These are phyloP conservation scores for Piscicola geometra DNA, from an alignment of 2,888 invertebrate genomes.

Conservation along the genomic window DNA sequence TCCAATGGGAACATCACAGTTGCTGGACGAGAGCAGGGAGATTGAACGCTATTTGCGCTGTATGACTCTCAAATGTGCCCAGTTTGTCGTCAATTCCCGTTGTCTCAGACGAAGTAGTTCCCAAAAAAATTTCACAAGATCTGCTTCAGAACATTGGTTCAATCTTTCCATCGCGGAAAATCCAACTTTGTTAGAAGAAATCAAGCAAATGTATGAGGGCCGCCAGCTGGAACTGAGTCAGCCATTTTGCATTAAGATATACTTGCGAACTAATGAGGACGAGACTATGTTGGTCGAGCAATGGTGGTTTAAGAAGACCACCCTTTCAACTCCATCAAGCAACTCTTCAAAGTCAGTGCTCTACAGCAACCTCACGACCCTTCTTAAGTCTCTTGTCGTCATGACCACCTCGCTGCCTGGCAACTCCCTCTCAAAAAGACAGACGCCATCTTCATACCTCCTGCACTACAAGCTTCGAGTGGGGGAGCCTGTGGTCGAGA, in stretches of 20 bases:
- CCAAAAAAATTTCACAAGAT: constrained; percentile 12
- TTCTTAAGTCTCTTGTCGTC: constrained; percentile 29
- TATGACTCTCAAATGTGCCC: constrained; percentile 16
- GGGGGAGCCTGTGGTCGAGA: constrained; percentile 12
- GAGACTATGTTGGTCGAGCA: constrained; percentile 30
- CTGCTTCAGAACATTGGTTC: constrained; percentile 30
- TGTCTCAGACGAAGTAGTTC: background rate
- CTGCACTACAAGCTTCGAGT: constrained; percentile 15
- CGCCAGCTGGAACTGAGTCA: constrained; percentile 15
- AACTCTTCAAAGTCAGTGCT: constrained; percentile 24
- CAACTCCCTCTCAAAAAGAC: constrained; percentile 17
- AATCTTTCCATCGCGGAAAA: constrained; percentile 25
- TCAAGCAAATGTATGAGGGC: constrained; percentile 15
- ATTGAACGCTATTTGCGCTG: constrained; percentile 1
- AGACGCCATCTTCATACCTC: constrained; percentile 3
- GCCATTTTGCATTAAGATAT: constrained; percentile 32
- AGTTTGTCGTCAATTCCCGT: constrained; percentile 27
- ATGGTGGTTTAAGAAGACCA: constrained; percentile 30
- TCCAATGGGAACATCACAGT: background rate
- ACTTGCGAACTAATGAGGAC: constrained; percentile 13
- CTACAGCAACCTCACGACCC: constrained; percentile 20
- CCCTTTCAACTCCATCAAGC: background rate
- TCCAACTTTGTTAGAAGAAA: constrained; percentile 13
- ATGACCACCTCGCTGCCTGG: constrained; percentile 25
- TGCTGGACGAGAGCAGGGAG: background rate